A percentile compares a stretch with the other conserved stretches of the same genome.
These are phyloP conservation scores for Platygyra sinensis DNA, from an alignment of 64 coral and sea anemone species.

Conservation along the genomic window DNA sequence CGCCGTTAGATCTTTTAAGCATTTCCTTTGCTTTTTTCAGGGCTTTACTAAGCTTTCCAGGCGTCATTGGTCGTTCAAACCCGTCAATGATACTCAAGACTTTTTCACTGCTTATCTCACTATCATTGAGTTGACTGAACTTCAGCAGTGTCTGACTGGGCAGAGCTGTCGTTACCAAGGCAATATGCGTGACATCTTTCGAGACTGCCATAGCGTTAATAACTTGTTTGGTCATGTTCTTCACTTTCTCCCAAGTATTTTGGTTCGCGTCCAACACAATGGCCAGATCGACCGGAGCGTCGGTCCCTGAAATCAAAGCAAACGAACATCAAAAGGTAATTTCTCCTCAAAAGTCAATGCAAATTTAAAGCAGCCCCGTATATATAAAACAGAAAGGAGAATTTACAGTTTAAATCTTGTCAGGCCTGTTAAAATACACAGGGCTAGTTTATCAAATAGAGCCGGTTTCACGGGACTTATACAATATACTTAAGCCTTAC, in stretches of 20 bases:
- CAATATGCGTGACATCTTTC: background rate
- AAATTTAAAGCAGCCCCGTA: no score
- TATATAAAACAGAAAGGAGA: no score
- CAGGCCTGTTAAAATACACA: no score
- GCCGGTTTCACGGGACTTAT: no score
- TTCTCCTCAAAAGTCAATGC: background rate
- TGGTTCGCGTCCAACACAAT: background rate
- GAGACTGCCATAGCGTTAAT: background rate
- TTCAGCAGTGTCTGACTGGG: background rate
- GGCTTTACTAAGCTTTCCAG: background rate
- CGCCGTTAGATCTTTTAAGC: background rate
- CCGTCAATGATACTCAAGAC: background rate
- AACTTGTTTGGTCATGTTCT: background rate
- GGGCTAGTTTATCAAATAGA: no score
- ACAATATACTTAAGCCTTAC: no score
- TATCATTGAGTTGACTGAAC: background rate
- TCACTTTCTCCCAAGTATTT: background rate
- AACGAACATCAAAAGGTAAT: background rate
- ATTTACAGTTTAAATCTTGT: no score
- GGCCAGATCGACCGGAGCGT: conserved; percentile 1
- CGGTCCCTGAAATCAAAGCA: background rate
- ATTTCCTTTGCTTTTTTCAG: background rate
- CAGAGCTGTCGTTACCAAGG: background rate
- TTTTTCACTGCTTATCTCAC: background rate
- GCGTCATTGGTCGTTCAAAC: background rate